Percentiles rank a stretch among this genome's conserved stretches.
Conservation (phyloP, 2,113 vertebrate genomes). For the Amia ocellicauda region DNA sequence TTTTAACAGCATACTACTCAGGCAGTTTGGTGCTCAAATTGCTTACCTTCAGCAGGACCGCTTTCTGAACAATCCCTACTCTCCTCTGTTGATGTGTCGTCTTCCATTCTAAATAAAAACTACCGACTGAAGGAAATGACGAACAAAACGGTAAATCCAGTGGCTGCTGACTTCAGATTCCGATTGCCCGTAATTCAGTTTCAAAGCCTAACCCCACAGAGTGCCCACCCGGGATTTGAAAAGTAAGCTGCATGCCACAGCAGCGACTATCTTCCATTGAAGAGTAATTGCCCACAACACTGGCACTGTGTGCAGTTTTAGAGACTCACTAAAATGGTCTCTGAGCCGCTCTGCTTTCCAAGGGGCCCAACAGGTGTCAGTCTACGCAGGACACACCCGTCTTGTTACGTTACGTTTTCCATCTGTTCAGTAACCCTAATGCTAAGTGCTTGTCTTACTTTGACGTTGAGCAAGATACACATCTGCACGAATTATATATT, state of each 20-base stretch:
- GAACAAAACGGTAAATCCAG: slow-evolving; percentile 9
- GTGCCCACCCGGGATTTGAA: slow-evolving; percentile 48
- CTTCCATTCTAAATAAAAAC: slow-evolving; percentile 43
- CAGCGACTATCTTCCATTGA: slow-evolving; percentile 14
- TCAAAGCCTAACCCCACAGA: slow-evolving; percentile 45
- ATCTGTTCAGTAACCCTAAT: background rate
- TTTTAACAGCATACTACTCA: slow-evolving; percentile 13
- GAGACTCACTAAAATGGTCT: slow-evolving; percentile 25
- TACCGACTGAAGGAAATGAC: slow-evolving; percentile 14
- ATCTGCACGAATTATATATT: background rate
- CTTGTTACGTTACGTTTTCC: background rate
- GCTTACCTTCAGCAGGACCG: slow-evolving; percentile 57
- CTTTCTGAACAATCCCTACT: slow-evolving; percentile 37
- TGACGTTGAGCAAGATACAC: background rate
- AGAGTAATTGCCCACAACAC: slow-evolving; percentile 43
- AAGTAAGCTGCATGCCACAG: slow-evolving; percentile 59
- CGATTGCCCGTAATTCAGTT: slow-evolving; percentile 47
- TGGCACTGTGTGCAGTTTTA: slow-evolving; percentile 24
- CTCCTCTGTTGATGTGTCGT: slow-evolving; percentile 34
- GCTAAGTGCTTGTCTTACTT: no score
- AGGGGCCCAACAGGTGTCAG: slow-evolving; percentile 39
- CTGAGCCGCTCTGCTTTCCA: slow-evolving; percentile 19
- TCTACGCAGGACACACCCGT: slow-evolving; percentile 18
- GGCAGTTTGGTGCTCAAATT: slow-evolving; percentile 8
- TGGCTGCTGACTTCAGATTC: slow-evolving; percentile 50